phyloP scores from a whole-genome alignment of 2,888 invertebrate species.

The Coecobrya sp. region DNA sequence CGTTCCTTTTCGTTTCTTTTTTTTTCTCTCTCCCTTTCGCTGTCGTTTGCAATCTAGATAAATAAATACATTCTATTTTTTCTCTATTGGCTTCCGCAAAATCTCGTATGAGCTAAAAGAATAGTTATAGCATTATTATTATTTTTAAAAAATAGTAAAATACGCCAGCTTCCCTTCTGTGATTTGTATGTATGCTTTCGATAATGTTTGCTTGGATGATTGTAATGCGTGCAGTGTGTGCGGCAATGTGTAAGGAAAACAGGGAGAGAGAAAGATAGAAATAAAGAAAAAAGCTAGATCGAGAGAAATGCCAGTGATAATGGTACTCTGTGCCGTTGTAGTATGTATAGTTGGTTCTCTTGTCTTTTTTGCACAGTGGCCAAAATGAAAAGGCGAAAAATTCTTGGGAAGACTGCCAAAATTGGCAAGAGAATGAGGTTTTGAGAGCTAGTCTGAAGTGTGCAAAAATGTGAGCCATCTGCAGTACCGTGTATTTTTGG shows the following conservation, averaged over 20 bases:
- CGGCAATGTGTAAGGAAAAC: constrained; percentile 15
- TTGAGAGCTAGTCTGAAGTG: constrained; percentile 48
- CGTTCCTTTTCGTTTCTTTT: neutral
- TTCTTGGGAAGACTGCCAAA: constrained; percentile 84
- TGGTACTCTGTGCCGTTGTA: constrained; percentile 46
- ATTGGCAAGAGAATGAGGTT: constrained; percentile 77
- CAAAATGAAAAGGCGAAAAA: constrained; percentile 82
- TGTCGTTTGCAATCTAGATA: constrained; percentile 6
- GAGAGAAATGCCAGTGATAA: constrained; percentile 53
- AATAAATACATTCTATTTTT: constrained; percentile 13
- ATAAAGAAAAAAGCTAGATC: constrained; percentile 42
- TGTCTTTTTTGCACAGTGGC: constrained; percentile 77
- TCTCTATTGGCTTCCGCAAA: constrained; percentile 27
- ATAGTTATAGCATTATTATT: constrained; percentile 18
- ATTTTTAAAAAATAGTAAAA: constrained; percentile 56
- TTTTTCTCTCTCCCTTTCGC: neutral
- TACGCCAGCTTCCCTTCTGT: constrained; percentile 65
- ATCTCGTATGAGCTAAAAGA: constrained; percentile 13
- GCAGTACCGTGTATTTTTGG: neutral
- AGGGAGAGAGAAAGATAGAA: constrained; percentile 8
- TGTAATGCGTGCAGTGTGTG: constrained; percentile 77
- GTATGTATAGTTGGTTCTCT: constrained; percentile 20
- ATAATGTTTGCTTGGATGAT: constrained; percentile 76
- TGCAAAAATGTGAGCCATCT: constrained; percentile 61
- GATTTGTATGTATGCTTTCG: constrained; percentile 71